Evolutionary conservation across 2,888 invertebrate genomes (phyloP), one percentile per base, ranked within the genome.

Genomic region (Trachelus stipa): DNA sequence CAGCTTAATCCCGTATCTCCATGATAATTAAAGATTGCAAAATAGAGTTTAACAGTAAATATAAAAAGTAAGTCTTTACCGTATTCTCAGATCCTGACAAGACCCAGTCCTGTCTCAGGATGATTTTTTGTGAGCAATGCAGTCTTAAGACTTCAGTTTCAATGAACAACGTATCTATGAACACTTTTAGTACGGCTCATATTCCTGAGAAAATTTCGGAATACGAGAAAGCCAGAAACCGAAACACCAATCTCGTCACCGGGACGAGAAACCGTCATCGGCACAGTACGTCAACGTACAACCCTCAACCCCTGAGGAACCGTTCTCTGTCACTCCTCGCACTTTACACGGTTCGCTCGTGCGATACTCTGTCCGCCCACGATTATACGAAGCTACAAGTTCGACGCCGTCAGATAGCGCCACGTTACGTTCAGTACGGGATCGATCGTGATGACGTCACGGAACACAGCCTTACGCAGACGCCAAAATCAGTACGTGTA

Each of bases 361-460:
- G 75, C 79, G 79, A 79, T 85, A 86, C 83, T 83, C 85, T 85
- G 86, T 84, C 85, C 81, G 85, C 81, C 84, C 83, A 73, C 84
- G 83, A 33, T 69, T 56, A 34, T 71, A 71, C 84, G 81, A 81
- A 76, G 80, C 80, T 83, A 85, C 77, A 80, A 78, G 77, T 69
- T 79, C 79, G 82, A 82, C 82, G 86, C 87, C 89, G 85, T 82
- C 84, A 90, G 90, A 88, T 90, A 85, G 90, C 90, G 84, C 86
- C 87, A 89, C 86, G 83, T 85, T 31, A 33, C 77, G 74, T 74
- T 69, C 40, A 34, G 37, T 69, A 15, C 37, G 75, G 75, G 76
- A 78, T 78, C 78, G 78, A 78, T 78, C 76, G 78, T 9, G 15
- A 37, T 78, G 78, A 78, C 78, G 78, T 78, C 78, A 78, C 69